phyloP scores from a whole-genome alignment of 2,888 invertebrate genomes.

The Cheilosia urbana region DNA sequence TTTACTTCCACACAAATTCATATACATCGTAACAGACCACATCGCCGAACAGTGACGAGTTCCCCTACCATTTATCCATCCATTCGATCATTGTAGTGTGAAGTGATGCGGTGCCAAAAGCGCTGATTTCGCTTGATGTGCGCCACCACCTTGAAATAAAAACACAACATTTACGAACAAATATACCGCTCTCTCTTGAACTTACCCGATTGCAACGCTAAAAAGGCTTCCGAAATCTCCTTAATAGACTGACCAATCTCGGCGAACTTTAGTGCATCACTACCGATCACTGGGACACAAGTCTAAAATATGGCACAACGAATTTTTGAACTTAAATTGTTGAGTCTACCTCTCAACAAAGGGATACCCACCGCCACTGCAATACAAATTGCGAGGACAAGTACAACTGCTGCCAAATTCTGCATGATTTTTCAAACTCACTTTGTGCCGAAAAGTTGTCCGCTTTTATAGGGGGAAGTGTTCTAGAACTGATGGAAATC shows the following conservation, averaged over 20 bases:
- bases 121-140: constrained; percentile 7
- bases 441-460: constrained; percentile 7
- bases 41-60: neutral
- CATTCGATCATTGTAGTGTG: constrained; percentile 11
- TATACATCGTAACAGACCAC: constrained; percentile 9
- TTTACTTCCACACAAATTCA: constrained; percentile 11
- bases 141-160: constrained; percentile 21
- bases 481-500: constrained; percentile 42
- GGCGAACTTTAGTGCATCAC: constrained; percentile 21
- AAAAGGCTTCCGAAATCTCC: constrained; percentile 30
- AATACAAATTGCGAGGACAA: constrained; percentile 37
- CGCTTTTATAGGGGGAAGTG: constrained; percentile 31
- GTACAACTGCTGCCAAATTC: constrained; percentile 20
- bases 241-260: constrained; percentile 29
- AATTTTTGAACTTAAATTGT: neutral
- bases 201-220: constrained; percentile 30
- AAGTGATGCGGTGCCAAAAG: constrained; percentile 24
- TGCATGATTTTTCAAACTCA: constrained; percentile 41
- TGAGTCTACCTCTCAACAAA: neutral
- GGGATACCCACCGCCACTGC: constrained; percentile 40
- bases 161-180: neutral
- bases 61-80: neutral
- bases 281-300: constrained; percentile 30
- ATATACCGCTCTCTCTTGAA: too few species aligned
- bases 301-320: neutral